Evolutionary conservation across 2,888 invertebrate species (phyloP).

Genomic region (Caenorhabditis sp.): DNA sequence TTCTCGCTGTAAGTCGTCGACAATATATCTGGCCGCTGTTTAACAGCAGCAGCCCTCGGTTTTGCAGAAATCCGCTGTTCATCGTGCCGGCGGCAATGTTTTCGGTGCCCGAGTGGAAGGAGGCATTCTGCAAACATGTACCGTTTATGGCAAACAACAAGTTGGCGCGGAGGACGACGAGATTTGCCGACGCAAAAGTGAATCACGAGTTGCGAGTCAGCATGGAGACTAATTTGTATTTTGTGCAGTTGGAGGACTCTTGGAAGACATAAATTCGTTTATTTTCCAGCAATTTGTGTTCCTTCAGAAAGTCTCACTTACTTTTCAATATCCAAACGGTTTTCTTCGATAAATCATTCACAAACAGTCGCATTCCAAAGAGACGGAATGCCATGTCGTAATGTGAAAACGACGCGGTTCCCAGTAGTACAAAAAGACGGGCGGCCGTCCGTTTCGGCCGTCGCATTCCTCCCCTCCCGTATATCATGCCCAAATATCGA

Average conservation of each 20-base stretch:
- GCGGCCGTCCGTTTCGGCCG: background rate
- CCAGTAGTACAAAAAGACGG: background rate
- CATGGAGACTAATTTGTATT: slow-evolving; percentile 39
- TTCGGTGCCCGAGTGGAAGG: slow-evolving; percentile 43
- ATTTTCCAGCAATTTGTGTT: too few species aligned
- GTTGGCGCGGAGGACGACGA: background rate
- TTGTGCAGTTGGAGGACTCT: slow-evolving; percentile 35
- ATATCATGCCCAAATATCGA: slow-evolving; percentile 30
- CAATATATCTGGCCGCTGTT: background rate
- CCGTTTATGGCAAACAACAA: slow-evolving; percentile 10
- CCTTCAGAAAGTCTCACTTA: too few species aligned
- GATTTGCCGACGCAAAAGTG: background rate
- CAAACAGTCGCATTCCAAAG: too few species aligned
- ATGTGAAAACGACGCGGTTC: slow-evolving; percentile 26
- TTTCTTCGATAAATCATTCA: too few species aligned
- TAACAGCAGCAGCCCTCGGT: too few species aligned
- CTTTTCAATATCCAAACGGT: too few species aligned
- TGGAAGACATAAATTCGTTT: slow-evolving; percentile 1
- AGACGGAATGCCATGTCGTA: too few species aligned
- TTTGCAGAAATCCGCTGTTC: slow-evolving; percentile 48
- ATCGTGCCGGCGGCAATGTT: slow-evolving; percentile 38
- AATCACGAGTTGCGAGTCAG: slow-evolving; percentile 14
- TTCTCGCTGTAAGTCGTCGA: slow-evolving; percentile 32
- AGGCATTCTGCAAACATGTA: slow-evolving; percentile 21
- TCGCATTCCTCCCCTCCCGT: background rate